Evolutionary conservation across 2,797 vertebrate species (phyloP).

Genomic region (Pantherophis vulpinus): DNA sequence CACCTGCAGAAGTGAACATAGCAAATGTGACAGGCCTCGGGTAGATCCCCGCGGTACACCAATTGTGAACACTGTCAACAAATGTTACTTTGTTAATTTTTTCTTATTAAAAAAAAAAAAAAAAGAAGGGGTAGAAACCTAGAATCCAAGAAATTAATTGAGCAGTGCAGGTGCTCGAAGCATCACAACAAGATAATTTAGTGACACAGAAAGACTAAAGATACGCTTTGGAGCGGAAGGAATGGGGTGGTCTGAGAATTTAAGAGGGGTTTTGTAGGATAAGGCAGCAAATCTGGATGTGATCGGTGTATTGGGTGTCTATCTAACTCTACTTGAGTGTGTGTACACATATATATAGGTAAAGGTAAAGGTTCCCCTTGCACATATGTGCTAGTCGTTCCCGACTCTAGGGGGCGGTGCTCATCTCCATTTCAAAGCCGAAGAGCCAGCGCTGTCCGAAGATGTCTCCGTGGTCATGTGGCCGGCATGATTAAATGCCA

Average conservation of each 20-base stretch:
- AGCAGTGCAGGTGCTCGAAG: slow-evolving; percentile 64
- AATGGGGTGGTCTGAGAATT: slow-evolving; percentile 14
- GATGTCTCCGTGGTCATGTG: rapidly evolving
- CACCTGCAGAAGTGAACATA: slow-evolving; percentile 79
- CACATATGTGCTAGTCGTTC: too few species aligned
- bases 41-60: slow-evolving; percentile 63
- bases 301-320: not conserved
- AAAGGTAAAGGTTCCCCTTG: too few species aligned
- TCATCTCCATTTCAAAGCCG: too few species aligned
- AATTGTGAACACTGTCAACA: slow-evolving; percentile 71
- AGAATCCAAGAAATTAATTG: slow-evolving; percentile 53
- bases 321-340: not conserved
- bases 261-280: not conserved
- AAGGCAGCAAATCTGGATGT: not conserved
- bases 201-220: slow-evolving; percentile 44
- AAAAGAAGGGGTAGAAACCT: not conserved
- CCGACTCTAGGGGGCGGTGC: too few species aligned
- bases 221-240: not conserved
- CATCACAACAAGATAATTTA: slow-evolving; percentile 36
- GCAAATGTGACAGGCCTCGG: slow-evolving; percentile 72
- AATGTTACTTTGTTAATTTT: slow-evolving; percentile 79
- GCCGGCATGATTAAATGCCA: too few species aligned
- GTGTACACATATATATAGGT: too few species aligned
- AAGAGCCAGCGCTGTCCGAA: too few species aligned
- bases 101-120: slow-evolving; percentile 62